Percentiles rank a stretch among this genome's conserved stretches.
Evolutionary conservation across 2,888 invertebrate genomes (phyloP).

Genomic region (Muschampia staudingeri): DNA sequence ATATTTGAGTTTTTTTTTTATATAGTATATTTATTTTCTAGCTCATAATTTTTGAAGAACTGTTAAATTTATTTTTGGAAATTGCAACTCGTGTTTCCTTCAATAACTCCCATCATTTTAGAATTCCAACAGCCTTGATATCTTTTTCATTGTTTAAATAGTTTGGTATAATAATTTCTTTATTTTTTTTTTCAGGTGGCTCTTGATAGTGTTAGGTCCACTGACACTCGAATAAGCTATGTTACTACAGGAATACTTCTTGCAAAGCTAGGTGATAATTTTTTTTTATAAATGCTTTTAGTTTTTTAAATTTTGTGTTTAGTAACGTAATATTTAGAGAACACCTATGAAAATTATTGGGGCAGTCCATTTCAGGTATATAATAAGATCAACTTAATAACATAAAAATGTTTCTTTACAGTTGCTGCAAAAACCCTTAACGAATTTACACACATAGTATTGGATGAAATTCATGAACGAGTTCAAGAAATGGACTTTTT

Average conservation of each 20-base stretch:
- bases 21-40: no score
- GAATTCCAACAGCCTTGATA: not conserved
- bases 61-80: no score
- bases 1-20: no score
- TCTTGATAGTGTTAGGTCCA: conserved; percentile 91
- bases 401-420: conserved; percentile 44
- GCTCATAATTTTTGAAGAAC: no score
- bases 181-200: conserved; percentile 91
- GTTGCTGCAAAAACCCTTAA: conserved; percentile 93
- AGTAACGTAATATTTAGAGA: no score
- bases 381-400: no score
- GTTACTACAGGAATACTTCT: conserved; percentile 98
- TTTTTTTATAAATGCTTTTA: not conserved
- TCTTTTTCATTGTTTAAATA: not conserved
- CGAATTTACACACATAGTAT: conserved; percentile 96
- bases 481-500: conserved; percentile 98
- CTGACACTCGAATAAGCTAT: conserved; percentile 95
- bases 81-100: no score
- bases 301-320: not conserved
- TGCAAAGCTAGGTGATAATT: conserved; percentile 92
- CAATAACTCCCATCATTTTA: not conserved
- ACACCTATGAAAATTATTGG: no score
- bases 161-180: not conserved
- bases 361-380: no score
- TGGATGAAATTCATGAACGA: conserved; percentile 99